Evolutionary conservation across 1,140 invertebrate species (phyloP), one percentile per base, ranked within the genome.

Genomic region (Trachelipus rathkii): DNA sequence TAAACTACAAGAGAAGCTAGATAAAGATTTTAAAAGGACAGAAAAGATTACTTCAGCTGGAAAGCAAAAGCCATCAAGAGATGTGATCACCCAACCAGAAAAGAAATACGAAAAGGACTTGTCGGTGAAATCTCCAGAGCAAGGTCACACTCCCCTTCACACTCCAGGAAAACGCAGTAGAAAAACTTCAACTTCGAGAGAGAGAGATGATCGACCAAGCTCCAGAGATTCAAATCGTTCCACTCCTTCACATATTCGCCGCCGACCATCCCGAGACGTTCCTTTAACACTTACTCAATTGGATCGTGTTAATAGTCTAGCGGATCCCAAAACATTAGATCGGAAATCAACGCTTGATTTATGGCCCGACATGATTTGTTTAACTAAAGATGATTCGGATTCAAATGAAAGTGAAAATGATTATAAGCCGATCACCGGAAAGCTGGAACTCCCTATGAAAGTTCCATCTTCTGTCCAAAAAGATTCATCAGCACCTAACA

Each of bases 211-310:
- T 19, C 11, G 73, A 10, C 60, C 73, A 21, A 46, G 45, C 44
- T 75, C 73, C 0, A n/a, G 73, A 13, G 73, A 75, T 15, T 75
- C 73, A 13, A 68, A 75, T 44, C 50, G 69, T 15, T 75, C 73
- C 10, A 67, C 60, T 23, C 68, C 73, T 44, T 53, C 60, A 6
- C 53, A 44, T 19, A 67, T 44, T 44, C 73, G 69, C 33, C 50
- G 73, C 1, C 50, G 73, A 43, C 73, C 73, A 19, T 75, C 73
- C 10, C 67, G 73, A 68, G 73, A 75, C 19, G 73, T 75, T 10
- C 73, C 73, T 8, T 46, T 75, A 44, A 67, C 73, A 15, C 67
- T 67, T 43, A 44, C 73, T n/a, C 73, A 75, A 43, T 45, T 67
- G 45, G 73, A 75, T 10, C 50, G 73, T 19, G 46, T 75, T 5